Evolutionary conservation across 2,797 vertebrate species (phyloP).

Genomic region (Rousettus madagascariensis): DNA sequence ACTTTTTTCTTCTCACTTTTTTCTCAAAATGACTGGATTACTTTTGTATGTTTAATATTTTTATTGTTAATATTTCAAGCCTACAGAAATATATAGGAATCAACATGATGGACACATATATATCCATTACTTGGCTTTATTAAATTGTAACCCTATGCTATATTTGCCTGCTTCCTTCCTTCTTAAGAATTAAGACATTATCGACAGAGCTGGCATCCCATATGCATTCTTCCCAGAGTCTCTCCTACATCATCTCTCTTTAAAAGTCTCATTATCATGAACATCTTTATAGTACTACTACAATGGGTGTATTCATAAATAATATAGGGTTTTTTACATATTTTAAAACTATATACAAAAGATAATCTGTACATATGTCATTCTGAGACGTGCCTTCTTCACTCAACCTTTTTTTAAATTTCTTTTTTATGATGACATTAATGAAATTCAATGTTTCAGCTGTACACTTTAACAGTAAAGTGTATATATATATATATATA

Average conservation of each 20-base stretch:
- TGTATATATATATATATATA: no score
- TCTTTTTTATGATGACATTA: no score
- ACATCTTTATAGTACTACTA: not conserved
- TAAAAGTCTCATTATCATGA: not conserved
- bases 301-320: not conserved
- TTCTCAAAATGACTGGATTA: not conserved
- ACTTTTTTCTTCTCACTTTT: not conserved
- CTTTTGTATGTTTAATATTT: conserved; percentile 6
- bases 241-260: not conserved
- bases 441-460: no score
- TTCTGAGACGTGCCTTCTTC: not conserved
- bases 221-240: not conserved
- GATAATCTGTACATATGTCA: not conserved
- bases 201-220: not conserved
- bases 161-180: not conserved
- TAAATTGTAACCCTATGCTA: not conserved
- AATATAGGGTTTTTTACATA: not conserved
- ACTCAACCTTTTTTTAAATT: not conserved
- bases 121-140: not conserved
- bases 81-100: not conserved
- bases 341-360: not conserved
- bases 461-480: no score
- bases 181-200: not conserved
- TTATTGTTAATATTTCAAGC: not conserved
- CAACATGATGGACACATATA: not conserved